phyloP scores from a whole-genome alignment of 2,113 vertebrate genomes.

The Charadrius vociferus region DNA sequence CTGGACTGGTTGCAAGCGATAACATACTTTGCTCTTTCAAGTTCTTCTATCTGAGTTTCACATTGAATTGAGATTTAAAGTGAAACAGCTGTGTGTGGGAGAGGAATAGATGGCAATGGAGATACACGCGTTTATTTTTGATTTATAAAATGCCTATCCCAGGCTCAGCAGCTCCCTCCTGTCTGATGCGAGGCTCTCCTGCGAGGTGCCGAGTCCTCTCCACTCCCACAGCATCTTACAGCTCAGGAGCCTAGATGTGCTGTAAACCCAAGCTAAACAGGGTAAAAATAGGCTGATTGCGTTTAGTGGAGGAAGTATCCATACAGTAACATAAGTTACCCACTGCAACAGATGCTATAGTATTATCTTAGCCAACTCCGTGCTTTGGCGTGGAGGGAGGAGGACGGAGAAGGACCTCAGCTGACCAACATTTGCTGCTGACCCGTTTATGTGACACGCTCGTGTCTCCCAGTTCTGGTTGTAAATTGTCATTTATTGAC shows the following conservation, averaged over 20 bases:
- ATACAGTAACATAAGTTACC: background rate
- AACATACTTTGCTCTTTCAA: slow-evolving; percentile 62
- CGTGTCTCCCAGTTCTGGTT: background rate
- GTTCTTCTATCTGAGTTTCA: slow-evolving; percentile 46
- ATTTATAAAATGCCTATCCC: slow-evolving; percentile 49
- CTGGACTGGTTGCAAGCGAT: slow-evolving; percentile 17
- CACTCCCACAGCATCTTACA: slow-evolving; percentile 56
- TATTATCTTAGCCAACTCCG: background rate
- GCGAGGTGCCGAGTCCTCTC: slow-evolving; percentile 35
- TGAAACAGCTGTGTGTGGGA: slow-evolving; percentile 72
- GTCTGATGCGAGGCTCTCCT: slow-evolving; percentile 40
- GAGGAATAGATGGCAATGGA: slow-evolving; percentile 55
- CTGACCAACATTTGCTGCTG: background rate
- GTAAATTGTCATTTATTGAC: background rate
- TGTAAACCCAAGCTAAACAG: background rate
- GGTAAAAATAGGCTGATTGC: slow-evolving; percentile 23
- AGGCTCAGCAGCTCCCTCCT: slow-evolving; percentile 61
- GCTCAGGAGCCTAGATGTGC: slow-evolving; percentile 28
- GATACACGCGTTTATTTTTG: slow-evolving; percentile 67
- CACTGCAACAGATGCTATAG: background rate
- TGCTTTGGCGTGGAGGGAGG: background rate
- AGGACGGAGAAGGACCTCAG: background rate
- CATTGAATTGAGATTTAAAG: slow-evolving; percentile 54
- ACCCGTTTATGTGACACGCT: background rate
- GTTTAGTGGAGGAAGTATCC: background rate